These are phyloP conservation scores for Daubentonia madagascariensis DNA, from an alignment of 2,113 vertebrate genomes.

Conservation along the genomic window DNA sequence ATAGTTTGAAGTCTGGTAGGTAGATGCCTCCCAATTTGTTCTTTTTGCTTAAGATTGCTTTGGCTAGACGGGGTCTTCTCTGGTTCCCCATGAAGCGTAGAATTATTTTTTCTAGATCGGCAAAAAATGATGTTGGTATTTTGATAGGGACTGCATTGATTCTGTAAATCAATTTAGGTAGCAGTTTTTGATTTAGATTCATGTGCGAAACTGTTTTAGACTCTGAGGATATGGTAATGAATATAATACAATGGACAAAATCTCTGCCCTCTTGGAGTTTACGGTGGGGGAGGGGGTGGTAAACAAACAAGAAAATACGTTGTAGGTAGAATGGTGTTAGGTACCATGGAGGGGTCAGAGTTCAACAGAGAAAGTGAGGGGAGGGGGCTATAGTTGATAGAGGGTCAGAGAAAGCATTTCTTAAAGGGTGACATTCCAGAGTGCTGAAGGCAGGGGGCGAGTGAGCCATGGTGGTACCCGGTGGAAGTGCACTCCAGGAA, in stretches of 20 bases:
- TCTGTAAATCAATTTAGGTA: no score
- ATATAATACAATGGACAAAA: neutral
- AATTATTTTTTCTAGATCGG: no score
- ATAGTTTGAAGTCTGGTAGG: no score
- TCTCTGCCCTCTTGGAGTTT: neutral
- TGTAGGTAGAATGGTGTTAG: fast-evolving
- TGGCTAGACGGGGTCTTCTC: no score
- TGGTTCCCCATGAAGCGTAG: no score
- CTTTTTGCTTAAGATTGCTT: no score
- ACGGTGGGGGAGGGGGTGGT: no score
- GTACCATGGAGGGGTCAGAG: fast-evolving
- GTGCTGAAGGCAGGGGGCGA: neutral
- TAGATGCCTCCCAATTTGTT: no score
- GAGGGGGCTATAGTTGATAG: neutral
- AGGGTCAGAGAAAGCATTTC: neutral
- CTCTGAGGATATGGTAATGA: neutral
- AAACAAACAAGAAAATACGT: neutral
- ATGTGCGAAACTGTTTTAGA: neutral
- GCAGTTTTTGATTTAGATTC: no score
- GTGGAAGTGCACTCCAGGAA: neutral
- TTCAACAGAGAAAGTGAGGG: neutral
- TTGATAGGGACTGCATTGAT: no score
- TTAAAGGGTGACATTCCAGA: neutral
- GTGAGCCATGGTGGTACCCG: neutral
- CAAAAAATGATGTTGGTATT: no score